These are phyloP conservation scores for Agriotes lineatus DNA, from an alignment of 2,888 invertebrate genomes.

Conservation along the genomic window DNA sequence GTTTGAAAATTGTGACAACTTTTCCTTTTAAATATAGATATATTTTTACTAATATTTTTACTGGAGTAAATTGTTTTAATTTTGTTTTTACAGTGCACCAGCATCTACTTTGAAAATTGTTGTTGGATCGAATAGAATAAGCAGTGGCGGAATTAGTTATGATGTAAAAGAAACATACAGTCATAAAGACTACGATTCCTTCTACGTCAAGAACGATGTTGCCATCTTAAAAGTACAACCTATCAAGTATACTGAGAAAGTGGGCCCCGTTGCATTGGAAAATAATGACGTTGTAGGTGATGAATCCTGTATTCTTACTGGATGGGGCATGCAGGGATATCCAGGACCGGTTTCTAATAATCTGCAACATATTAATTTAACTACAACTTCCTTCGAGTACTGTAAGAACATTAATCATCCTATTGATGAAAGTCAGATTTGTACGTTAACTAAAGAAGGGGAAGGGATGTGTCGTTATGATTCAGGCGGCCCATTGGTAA, in stretches of 20 bases:
- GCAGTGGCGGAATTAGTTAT: not conserved
- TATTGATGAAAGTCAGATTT: not conserved
- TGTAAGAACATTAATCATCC: not conserved
- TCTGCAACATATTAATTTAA: not conserved
- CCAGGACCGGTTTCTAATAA: not conserved
- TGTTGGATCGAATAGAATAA: not conserved
- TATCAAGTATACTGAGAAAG: not conserved
- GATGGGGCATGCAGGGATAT: not conserved
- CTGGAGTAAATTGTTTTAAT: too few relatives aligned
- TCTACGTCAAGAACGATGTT: not conserved
- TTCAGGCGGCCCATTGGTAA: conserved; percentile 11
- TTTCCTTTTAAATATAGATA: too few relatives aligned
- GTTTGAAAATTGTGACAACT: too few relatives aligned
- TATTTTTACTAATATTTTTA: too few relatives aligned
- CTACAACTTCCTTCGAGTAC: not conserved
- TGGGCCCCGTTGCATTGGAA: not conserved
- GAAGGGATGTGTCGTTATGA: not conserved
- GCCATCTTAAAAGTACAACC: not conserved
- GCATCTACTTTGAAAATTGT: not conserved
- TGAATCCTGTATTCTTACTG: not conserved
- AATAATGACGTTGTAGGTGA: not conserved
- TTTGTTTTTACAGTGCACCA: too few relatives aligned
- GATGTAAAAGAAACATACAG: not conserved
- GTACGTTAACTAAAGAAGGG: not conserved
- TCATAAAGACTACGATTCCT: not conserved